Base-by-base conservation (phyloP, 1,140 invertebrate species). In the Sitobion miscanthi region DNA sequence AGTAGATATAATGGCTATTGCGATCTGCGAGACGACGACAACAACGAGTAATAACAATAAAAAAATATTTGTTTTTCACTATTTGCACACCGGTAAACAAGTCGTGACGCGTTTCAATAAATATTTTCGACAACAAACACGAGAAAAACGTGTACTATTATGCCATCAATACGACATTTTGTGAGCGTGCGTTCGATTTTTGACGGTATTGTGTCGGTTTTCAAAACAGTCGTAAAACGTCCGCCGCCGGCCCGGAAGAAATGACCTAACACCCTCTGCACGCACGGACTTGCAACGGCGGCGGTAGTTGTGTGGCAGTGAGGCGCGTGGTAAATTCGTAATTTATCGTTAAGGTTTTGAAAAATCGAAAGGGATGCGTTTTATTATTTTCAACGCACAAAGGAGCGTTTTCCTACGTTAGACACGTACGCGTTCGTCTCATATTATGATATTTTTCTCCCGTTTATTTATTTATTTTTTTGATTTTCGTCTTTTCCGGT, bases 251-350 rank as follows among this genome's bases (percentile, higher is more conserved):
- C 4, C 45, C 49, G 21, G 8, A 89, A 89, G n/a, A 89, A 89
- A 89, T 54, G 45, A 88, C n/a, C 86, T n/a, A n/a, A 35, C 45
- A 47, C 25, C 45, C 25, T 47, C 25, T 47, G 21, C 38, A 25
- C 23, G 82, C 38, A 23, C 25, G 85, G 25, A 14, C 30, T 45
- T 49, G 30, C 45, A n/a, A 6, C 25, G 6, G 25, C 25, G 83
- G 25, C 25, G 25, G 42, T 86, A 69, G 42, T 30, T 5, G 49
- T 23, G 30, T 20, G 86, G n/a, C 52, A 49, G 49, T 23, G 30
- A 7, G 86, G n/a, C 52, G 87, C 86, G 47, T 87, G 86, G 45
- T 38, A 89, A 89, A 89, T 89, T 54, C 87, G 42, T 89, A 89
- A 89, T 89, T 89, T 89, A 89, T 89, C n/a, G 87, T 89, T 49